A percentile compares a stretch with the other conserved stretches of the same genome.
phyloP scores from a whole-genome alignment of 2,113 vertebrate species.

The Sus scrofa region DNA sequence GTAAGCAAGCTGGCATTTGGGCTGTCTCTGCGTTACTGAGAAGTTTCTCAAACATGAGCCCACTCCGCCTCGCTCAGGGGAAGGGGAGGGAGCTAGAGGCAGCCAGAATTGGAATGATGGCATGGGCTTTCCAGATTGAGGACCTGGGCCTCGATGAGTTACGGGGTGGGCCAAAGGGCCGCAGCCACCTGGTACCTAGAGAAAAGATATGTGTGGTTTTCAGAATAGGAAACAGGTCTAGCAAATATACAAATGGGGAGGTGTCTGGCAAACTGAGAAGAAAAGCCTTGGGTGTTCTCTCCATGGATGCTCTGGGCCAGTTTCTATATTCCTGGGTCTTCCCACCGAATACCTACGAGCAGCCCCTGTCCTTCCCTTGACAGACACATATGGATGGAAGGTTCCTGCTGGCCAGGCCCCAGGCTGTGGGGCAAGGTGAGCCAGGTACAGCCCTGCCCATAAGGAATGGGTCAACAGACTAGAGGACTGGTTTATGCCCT shows the following conservation, averaged over 20 bases:
- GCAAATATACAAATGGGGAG: neutral
- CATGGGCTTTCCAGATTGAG: neutral
- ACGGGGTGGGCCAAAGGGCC: accelerated
- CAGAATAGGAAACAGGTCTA: neutral
- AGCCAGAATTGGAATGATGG: neutral
- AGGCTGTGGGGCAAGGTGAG: neutral
- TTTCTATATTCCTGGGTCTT: neutral
- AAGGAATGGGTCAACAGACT: neutral
- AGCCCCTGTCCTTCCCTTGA: no score
- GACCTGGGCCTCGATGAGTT: accelerated
- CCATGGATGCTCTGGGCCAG: neutral
- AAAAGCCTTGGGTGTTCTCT: neutral
- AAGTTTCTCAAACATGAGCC: no score
- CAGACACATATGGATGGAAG: neutral
- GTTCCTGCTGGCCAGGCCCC: accelerated
- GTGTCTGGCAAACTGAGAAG: neutral
- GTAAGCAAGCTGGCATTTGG: accelerated
- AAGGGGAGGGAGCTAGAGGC: neutral
- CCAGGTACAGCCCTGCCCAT: neutral
- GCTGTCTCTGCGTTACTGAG: accelerated
- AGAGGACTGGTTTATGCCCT: neutral
- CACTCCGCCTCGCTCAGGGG: neutral
- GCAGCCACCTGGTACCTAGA: accelerated
- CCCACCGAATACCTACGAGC: neutral
- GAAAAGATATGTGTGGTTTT: neutral